Conservation (phyloP, 35 echinoderm and acorn worm species). For the Lytechinus pictus region DNA sequence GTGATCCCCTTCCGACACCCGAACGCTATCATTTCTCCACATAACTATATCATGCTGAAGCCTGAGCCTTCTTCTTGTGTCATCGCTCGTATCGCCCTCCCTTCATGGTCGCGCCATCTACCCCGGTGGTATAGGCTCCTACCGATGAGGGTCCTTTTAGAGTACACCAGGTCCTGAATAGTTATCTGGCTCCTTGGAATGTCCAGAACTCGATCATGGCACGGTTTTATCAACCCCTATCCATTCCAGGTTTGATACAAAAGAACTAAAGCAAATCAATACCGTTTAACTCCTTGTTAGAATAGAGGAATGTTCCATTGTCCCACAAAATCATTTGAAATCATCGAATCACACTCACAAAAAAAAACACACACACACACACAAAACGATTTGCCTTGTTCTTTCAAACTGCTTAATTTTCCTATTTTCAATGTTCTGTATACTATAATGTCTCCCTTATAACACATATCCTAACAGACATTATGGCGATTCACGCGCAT, state of each 20-base stretch:
- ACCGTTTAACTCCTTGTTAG: no score
- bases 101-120: background rate
- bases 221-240: background rate
- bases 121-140: background rate
- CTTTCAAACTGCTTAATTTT: background rate
- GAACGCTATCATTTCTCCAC: background rate
- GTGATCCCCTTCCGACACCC: background rate
- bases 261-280: no score
- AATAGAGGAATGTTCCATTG: no score
- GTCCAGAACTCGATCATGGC: background rate
- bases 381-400: background rate
- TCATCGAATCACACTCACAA: no score
- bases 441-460: no score
- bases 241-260: background rate
- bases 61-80: background rate
- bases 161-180: background rate
- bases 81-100: background rate
- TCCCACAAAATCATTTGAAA: no score
- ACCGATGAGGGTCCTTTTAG: background rate
- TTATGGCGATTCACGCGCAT: no score
- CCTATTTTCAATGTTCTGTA: no score
- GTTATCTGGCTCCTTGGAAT: background rate
- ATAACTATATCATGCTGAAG: background rate
- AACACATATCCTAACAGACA: no score
- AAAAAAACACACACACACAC: no score